A percentile compares a stretch with the other conserved stretches of the same genome.
phyloP scores from a whole-genome alignment of 2,797 vertebrate species.

The Psittacula echo region DNA sequence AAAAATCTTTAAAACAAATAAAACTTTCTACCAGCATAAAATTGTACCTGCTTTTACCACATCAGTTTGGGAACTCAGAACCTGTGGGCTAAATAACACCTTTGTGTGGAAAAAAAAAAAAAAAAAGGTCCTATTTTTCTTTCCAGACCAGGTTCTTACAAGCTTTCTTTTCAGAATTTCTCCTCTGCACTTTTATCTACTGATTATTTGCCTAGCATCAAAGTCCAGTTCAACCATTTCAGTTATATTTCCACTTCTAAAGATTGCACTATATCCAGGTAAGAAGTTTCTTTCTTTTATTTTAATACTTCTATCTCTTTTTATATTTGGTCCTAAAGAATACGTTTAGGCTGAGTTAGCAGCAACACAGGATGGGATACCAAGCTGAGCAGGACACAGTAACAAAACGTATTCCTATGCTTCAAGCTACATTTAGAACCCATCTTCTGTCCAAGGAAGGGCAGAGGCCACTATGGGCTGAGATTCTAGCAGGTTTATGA shows the following conservation, averaged over 20 bases:
- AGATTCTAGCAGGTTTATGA: background rate
- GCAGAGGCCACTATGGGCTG: background rate
- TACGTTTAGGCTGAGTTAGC: background rate
- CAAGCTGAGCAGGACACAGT: background rate
- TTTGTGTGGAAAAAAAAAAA: background rate
- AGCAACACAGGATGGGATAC: background rate
- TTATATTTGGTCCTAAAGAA: background rate
- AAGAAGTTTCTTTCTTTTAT: background rate
- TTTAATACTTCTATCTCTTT: background rate
- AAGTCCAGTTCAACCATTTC: background rate
- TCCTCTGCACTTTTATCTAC: background rate
- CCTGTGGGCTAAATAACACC: background rate
- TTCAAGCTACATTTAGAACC: background rate
- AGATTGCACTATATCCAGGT: background rate
- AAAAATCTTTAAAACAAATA: background rate
- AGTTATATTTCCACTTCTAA: background rate
- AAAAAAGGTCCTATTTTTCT: background rate
- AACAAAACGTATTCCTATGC: background rate
- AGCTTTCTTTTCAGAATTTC: background rate
- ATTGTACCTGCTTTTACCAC: background rate
- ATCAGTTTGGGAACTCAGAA: background rate
- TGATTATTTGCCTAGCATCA: background rate
- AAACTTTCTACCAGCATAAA: background rate
- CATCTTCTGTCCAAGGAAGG: background rate
- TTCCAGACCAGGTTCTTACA: background rate